Evolutionary conservation across 2,797 vertebrate species (phyloP), one percentile per base, ranked within the genome.

Genomic region (Percopsis omiscomaycus): DNA sequence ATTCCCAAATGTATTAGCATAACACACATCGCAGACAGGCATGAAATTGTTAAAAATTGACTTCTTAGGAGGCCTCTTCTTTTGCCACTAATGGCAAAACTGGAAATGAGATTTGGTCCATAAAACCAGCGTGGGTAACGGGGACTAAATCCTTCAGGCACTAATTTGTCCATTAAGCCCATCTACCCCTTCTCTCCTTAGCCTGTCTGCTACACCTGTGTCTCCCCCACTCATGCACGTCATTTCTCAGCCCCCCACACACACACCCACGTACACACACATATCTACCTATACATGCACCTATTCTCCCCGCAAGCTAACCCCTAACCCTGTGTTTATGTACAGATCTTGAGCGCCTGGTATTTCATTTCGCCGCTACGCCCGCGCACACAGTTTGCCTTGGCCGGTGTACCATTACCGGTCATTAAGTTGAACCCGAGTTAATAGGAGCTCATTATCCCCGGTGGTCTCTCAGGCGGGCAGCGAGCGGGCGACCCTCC

Each of bases 1-100:
- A 90, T 91, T 87, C 75, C 81, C 82, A 86, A 83, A 87, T 90
- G 84, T 87, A 91, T 85, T 89, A 86, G 80, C 89, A 89, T 90
- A 89, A 90, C 88, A 88, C 80, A 75, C 83, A 87, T 87, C 83
- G 86, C 77, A 79, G 83, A 84, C 87, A 88, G 79, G 81, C 89
- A 81, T 92, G 88, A 88, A 91, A 91, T 90, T 90, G 85, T 90
- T 87, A 91, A 90, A 91, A 92, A 91, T 89, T 90, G 85, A 89
- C 78, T 56, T 66, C 73, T 59, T 68, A 42, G 37, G 37, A 42
- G 37, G 6, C 37, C 8, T 59, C 60, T 69, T 59, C 76, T 75
- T 64, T 65, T 65, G 32, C 71, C 63, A 79, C 85, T 86, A 69
- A 86, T 86, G 83, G 87, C 78, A 75, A 76, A 87, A 90, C 71